These are phyloP conservation scores for Xanthorhoe designata DNA, from an alignment of 2,888 invertebrate genomes.

Conservation along the genomic window DNA sequence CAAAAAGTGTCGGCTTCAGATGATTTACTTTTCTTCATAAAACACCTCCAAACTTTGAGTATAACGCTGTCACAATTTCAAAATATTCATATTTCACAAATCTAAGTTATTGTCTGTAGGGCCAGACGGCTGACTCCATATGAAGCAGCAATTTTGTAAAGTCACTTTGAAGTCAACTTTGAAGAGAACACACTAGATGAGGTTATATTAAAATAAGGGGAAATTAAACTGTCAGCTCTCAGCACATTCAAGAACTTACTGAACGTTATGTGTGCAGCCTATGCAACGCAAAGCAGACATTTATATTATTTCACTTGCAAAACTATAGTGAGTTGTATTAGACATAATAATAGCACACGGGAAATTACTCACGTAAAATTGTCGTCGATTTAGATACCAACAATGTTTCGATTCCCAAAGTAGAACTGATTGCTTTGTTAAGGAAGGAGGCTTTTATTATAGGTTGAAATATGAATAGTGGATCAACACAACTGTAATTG, in stretches of 20 bases:
- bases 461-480: too few relatives aligned
- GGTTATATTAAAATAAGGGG: conserved; percentile 26
- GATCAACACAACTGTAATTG: too few relatives aligned
- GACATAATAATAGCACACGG: too few relatives aligned
- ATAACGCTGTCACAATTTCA: conserved; percentile 12
- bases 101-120: conserved; percentile 36
- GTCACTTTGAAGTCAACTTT: conserved; percentile 29
- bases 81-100: conserved; percentile 32
- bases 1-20: neutral
- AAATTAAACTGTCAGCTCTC: conserved; percentile 31
- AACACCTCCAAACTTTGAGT: conserved; percentile 1
- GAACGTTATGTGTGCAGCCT: too few relatives aligned
- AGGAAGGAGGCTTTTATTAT: too few relatives aligned
- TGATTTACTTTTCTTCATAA: neutral
- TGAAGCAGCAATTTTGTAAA: conserved; percentile 30
- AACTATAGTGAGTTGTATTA: too few relatives aligned
- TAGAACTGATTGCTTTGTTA: too few relatives aligned
- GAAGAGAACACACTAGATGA: conserved; percentile 17
- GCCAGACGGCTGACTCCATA: conserved; percentile 34
- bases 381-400: too few relatives aligned
- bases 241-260: conserved; percentile 1
- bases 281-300: too few relatives aligned
- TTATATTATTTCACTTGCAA: too few relatives aligned
- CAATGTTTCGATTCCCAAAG: too few relatives aligned
- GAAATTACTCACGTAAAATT: too few relatives aligned